These are phyloP conservation scores for Onthophagus taurus DNA, from an alignment of 1,140 invertebrate species.

Conservation along the genomic window DNA sequence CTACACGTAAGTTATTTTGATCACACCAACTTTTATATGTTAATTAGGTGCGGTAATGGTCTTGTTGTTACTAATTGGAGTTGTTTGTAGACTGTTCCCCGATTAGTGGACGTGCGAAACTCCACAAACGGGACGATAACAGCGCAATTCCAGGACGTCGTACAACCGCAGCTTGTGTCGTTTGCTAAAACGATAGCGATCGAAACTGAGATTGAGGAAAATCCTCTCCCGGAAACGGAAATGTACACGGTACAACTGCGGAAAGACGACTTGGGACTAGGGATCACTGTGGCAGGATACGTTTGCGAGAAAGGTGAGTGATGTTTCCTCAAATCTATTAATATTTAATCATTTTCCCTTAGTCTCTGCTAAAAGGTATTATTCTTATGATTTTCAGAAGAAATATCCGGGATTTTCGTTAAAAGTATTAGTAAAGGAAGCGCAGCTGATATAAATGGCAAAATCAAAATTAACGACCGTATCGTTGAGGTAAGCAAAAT, in stretches of 20 bases:
- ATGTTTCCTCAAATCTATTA: no score
- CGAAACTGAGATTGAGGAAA: slow-evolving; percentile 12
- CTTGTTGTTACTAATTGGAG: background rate
- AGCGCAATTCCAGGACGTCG: no score
- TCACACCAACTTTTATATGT: no score
- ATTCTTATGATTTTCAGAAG: slow-evolving; percentile 57
- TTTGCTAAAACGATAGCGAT: slow-evolving; percentile 1
- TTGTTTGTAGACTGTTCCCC: slow-evolving; percentile 8
- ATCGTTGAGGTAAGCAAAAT: slow-evolving; percentile 60
- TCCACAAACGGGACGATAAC: slow-evolving; percentile 28
- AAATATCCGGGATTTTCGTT: slow-evolving; percentile 92
- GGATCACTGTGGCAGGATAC: slow-evolving; percentile 94
- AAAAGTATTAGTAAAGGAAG: slow-evolving; percentile 91
- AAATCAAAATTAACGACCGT: slow-evolving; percentile 88
- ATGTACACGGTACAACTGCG: slow-evolving; percentile 76
- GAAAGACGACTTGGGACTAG: slow-evolving; percentile 78
- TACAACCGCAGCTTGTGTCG: background rate
- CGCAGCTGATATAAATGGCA: slow-evolving; percentile 79
- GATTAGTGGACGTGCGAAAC: slow-evolving; percentile 2
- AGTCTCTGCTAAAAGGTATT: no score
- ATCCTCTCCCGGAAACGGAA: slow-evolving; percentile 70
- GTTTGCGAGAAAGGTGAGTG: slow-evolving; percentile 74
- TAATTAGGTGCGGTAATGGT: slow-evolving; percentile 14
- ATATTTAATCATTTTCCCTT: no score
- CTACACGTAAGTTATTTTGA: slow-evolving; percentile 27